Base-by-base conservation (phyloP, 1,140 invertebrate genomes). In the Conus betulinus region DNA sequence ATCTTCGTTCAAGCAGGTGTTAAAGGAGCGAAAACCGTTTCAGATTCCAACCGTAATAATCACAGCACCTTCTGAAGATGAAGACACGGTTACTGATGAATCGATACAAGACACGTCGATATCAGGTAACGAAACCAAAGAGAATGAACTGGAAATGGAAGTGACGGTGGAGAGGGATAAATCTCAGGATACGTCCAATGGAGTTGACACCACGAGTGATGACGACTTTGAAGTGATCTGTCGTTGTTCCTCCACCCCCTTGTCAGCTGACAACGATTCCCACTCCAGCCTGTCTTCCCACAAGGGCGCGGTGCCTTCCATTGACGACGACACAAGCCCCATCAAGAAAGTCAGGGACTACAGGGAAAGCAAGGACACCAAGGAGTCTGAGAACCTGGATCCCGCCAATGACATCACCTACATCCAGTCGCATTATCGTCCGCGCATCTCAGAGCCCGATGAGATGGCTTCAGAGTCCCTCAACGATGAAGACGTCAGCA, bases 171-270 rank as follows among this genome's bases (percentile, higher is more conserved):
- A 82, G 11, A 60, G 63, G 51, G 78, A 81, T 52, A 88, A 63
- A 82, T 55, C 60, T 27, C 60, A 82, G 55, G 78, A 88, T 10
- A 39, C 15, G 39, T 57, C 25, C 23, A 88, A 51, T 17, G 53
- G 60, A 25, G 71, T 85, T 1, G 85, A 87, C 67, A 84, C 85
- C 0, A 82, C 71, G 5, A 87, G 76, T 17, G 88, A 88, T n/a
- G 89, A 90, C 25, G 89, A 90, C 27, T 63, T 88, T 25, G 85
- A 90, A 83, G 89, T 90, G 10, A 90, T 89, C 39, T 90, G 89
- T 81, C 87, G 89, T 23, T 90, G 74, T 39, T 90, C 89, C 10
- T 90, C 89, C 15, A 90, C 89, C 7, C 89, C 89, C 20, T 71
- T 90, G 6, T 76, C 74, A 6, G 51, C 57, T 2, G 86, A 60